Evolutionary conservation across 2,113 vertebrate genomes (phyloP).

Genomic region (Ammospiza caudacuta): DNA sequence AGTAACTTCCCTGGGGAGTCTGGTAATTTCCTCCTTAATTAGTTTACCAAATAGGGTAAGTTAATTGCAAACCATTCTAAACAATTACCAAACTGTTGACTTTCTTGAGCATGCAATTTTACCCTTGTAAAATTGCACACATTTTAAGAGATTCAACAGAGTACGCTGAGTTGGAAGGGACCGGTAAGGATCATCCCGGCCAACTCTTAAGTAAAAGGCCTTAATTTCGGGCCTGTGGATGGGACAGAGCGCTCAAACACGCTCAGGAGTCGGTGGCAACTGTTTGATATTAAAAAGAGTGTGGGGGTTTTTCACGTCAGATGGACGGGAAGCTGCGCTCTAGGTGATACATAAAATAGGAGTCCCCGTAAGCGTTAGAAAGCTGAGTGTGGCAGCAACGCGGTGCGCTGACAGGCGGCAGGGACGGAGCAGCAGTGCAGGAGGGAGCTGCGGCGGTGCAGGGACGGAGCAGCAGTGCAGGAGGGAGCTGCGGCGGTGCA

Average conservation of each 20-base stretch:
- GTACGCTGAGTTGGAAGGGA: no score
- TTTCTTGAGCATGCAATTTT: accelerated
- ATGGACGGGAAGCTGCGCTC: not conserved
- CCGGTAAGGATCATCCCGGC: not conserved
- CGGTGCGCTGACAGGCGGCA: accelerated
- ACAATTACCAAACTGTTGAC: not conserved
- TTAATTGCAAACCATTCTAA: not conserved
- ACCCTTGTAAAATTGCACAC: not conserved
- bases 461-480: not conserved
- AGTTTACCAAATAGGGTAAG: not conserved
- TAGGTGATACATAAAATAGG: accelerated
- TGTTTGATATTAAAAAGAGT: accelerated
- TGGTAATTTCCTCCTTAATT: not conserved
- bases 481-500: accelerated
- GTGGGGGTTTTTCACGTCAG: not conserved
- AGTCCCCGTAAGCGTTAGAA: no score
- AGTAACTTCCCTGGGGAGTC: not conserved
- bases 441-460: accelerated
- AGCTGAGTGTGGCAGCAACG: accelerated
- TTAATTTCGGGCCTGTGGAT: accelerated
- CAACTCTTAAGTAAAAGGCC: not conserved
- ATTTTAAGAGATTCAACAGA: not conserved
- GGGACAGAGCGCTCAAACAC: accelerated
- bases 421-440: not conserved
- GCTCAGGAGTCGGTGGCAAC: accelerated